Evolutionary conservation across 37 sponge, comb jelly and placozoan species (phyloP), one percentile per base, ranked within the genome.

Genomic region (Theonella swinhoei): DNA sequence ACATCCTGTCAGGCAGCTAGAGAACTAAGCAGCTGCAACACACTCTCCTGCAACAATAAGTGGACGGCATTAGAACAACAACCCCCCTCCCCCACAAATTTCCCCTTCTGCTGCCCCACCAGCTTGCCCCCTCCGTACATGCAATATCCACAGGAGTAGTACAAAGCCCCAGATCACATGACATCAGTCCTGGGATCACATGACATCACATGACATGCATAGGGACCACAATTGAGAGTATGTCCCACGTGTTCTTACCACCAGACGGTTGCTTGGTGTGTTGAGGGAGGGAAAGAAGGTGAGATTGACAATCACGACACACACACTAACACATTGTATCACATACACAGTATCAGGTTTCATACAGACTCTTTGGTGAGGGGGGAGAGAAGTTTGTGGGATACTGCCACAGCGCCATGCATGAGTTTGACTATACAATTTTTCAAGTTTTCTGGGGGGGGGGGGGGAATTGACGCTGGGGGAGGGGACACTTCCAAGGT

Each of bases 51-150:
- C 66, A 83, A 42, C 31, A 75, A 39, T 22, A 24, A 63, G n/a
- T n/a, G 66, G 64, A 82, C 39, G 41, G 62, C 42, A 74, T 64
- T 82, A 82, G 74, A 73, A 72, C 36, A 23, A 26, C 61, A 42
- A 42, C 58, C 11, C 67, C 42, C 75, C 75, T 30, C 47, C 8
- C 75, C 62, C 36, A 32, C 85, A 39, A 24, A 75, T 22, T 4
- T 26, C 58, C 4, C 28, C 62, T 58, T 11, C 60, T 58, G 19
- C 19, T 19, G 19, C 11, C 60, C 60, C 11, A 22, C 11, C 11
- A 65, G 5, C 26, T 7, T 28, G 23, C 30, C 67, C 67, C 31
- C 35, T 29, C 35, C 31, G 20, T 34, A 34, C 70, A 34, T 32
- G 3, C 31, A 31, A 20, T 29, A 22, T 69, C 70, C 31, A 33